Conservation (phyloP, 2,797 vertebrate genomes). For the Bradypus variegatus region DNA sequence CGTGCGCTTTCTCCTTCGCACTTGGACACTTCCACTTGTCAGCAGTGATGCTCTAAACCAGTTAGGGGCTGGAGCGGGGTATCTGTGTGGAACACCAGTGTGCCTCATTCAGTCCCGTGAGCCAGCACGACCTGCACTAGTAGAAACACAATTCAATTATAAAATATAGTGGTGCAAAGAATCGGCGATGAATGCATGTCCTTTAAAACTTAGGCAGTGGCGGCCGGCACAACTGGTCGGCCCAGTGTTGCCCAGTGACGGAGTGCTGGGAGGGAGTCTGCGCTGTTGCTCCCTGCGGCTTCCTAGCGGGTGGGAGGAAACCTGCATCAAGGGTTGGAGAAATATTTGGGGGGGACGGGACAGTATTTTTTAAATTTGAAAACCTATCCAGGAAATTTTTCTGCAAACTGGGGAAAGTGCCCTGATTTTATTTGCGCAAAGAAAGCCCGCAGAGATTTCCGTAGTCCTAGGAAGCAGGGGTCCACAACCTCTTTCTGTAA, state of each 20-base stretch:
- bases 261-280: not conserved
- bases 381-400: too few species aligned
- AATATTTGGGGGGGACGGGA: not conserved
- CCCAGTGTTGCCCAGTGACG: not conserved
- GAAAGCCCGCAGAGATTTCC: not conserved
- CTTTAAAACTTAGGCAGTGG: not conserved
- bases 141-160: not conserved
- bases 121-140: not conserved
- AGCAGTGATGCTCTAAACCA: not conserved
- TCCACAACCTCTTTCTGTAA: not conserved
- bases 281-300: too few species aligned
- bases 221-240: not conserved
- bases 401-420: not conserved
- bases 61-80: accelerated
- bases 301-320: not conserved
- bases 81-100: accelerated
- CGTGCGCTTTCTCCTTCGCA: not conserved
- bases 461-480: not conserved
- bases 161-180: accelerated
- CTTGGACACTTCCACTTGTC: too few species aligned
- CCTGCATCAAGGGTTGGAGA: not conserved
- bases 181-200: accelerated
- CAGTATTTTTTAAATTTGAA: not conserved
- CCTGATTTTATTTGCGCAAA: not conserved
- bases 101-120: not conserved